These are phyloP conservation scores for Zygogramma bicolorata DNA, from an alignment of 2,888 invertebrate genomes.

Conservation along the genomic window DNA sequence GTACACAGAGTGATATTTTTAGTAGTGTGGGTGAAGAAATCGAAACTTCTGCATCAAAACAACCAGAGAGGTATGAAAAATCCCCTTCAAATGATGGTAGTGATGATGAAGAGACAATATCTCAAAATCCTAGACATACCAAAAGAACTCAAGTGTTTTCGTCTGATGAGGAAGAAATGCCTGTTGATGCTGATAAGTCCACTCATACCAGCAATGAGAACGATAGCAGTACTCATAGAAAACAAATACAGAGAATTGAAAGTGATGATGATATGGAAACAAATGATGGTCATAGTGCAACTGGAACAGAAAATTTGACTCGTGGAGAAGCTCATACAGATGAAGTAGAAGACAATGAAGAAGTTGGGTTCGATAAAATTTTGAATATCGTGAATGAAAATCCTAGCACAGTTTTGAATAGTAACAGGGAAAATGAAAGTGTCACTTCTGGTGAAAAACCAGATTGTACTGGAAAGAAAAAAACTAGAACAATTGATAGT, in stretches of 20 bases:
- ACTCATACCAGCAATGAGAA: background rate
- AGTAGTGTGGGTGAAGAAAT: background rate
- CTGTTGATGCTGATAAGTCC: background rate
- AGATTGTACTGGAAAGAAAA: too few relatives aligned
- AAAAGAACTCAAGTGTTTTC: background rate
- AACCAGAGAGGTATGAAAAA: background rate
- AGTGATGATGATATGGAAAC: background rate
- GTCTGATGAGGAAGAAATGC: background rate
- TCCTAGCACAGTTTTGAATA: background rate
- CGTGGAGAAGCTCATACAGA: background rate
- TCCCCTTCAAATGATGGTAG: constrained; percentile 18
- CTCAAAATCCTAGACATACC: background rate
- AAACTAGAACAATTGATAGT: too few relatives aligned
- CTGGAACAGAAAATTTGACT: background rate
- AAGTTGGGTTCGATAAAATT: constrained; percentile 26
- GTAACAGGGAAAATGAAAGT: background rate
- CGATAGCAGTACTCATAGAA: background rate
- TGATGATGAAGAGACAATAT: constrained; percentile 15
- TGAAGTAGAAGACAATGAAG: constrained; percentile 17
- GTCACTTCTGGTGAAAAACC: too few relatives aligned
- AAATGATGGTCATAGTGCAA: background rate
- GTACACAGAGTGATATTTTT: constrained; percentile 16
- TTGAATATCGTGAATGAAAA: constrained; percentile 24
- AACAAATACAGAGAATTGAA: background rate
- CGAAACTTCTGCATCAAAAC: background rate